phyloP scores from a whole-genome alignment of 37 sponge, comb jelly and placozoan species.

The Halichondria panicea region DNA sequence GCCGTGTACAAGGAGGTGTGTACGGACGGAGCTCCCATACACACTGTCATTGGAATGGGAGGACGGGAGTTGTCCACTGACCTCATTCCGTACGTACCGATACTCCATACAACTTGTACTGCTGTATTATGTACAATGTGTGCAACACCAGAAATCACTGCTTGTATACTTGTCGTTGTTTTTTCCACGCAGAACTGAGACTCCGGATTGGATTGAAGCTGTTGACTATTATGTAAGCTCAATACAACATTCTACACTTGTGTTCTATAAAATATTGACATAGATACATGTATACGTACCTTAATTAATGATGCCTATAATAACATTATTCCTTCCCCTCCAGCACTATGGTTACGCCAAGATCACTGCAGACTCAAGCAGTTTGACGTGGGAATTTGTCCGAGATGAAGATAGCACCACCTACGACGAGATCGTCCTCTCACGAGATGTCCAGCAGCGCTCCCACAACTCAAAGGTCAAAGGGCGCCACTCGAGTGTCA shows the following conservation, averaged over 20 bases:
- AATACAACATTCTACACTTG: background rate
- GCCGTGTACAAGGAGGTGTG: conserved; percentile 58
- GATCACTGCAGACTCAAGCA: conserved; percentile 45
- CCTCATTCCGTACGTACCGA: conserved; percentile 11
- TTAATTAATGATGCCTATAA: background rate
- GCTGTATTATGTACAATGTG: background rate
- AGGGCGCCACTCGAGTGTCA: too few relatives aligned
- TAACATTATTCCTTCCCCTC: background rate
- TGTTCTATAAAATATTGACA: too few relatives aligned
- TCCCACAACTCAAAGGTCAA: too few relatives aligned
- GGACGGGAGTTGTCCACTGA: conserved; percentile 25
- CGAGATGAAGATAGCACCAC: conserved; percentile 46
- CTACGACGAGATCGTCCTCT: conserved; percentile 44
- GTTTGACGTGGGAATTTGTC: conserved; percentile 53
- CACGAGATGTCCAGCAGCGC: too few relatives aligned
- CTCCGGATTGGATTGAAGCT: conserved; percentile 8
- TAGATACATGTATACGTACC: too few relatives aligned
- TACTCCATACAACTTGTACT: background rate
- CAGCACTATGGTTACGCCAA: conserved; percentile 51
- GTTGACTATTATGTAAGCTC: conserved; percentile 6
- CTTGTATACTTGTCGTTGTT: background rate
- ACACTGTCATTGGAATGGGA: conserved; percentile 66
- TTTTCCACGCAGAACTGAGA: background rate
- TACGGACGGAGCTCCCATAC: conserved; percentile 33
- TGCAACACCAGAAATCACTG: background rate